Conservation (phyloP, 2,888 invertebrate species). For the Pasiphila rectangulata region DNA sequence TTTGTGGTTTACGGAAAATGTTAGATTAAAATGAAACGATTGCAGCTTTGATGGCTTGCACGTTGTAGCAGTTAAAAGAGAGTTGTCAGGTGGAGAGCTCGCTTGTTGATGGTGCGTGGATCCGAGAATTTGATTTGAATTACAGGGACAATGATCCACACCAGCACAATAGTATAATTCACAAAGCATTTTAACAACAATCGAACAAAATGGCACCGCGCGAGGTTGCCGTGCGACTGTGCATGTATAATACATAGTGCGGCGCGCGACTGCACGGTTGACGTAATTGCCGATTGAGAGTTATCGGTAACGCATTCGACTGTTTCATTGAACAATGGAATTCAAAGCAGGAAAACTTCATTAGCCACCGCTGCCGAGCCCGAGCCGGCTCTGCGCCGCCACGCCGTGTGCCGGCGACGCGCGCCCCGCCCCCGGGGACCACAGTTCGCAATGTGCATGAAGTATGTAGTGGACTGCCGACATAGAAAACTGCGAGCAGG, state of each 20-base stretch:
- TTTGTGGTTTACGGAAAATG: no score
- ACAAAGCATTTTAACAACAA: conserved; percentile 22
- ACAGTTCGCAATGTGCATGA: no score
- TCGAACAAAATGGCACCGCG: conserved; percentile 16
- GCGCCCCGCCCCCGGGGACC: no score
- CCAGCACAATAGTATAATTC: conserved; percentile 7
- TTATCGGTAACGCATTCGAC: conserved; percentile 17
- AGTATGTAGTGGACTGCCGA: no score
- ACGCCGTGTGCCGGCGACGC: no score
- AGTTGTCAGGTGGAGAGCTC: no score
- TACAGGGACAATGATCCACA: conserved; percentile 1
- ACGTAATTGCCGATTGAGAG: conserved; percentile 19
- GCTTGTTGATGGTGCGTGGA: not conserved
- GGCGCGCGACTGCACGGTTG: conserved; percentile 12
- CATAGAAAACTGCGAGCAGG: no score
- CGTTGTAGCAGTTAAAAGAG: no score
- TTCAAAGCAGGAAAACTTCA: conserved; percentile 20
- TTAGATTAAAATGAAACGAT: no score
- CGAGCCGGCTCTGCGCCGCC: no score
- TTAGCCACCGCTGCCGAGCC: conserved; percentile 8
- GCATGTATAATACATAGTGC: conserved; percentile 11
- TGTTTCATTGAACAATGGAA: conserved; percentile 22
- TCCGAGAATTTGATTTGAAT: conserved; percentile 1
- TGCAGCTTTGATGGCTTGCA: no score
- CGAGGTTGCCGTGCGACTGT: conserved; percentile 16